These are phyloP conservation scores for Ernsta delagoae DNA, from an alignment of 2,888 invertebrate genomes.

Conservation along the genomic window DNA sequence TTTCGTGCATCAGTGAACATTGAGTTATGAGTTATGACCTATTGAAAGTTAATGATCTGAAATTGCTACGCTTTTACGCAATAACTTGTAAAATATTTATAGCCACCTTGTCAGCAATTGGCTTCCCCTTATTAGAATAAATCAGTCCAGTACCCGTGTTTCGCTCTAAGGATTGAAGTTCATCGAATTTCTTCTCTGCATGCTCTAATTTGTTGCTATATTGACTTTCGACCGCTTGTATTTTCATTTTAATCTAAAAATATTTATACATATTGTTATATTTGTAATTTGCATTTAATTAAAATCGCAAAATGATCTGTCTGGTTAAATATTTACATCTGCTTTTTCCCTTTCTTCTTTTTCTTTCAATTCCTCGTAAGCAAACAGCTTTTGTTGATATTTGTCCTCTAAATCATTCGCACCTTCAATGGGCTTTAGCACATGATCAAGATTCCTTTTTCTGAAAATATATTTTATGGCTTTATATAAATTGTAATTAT, in stretches of 20 bases:
- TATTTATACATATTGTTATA: background rate
- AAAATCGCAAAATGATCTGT: too few species aligned
- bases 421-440: slow-evolving; percentile 68
- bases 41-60: too few species aligned
- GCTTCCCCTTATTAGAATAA: slow-evolving; percentile 77
- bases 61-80: too few species aligned
- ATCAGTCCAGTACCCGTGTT: slow-evolving; percentile 72
- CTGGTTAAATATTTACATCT: slow-evolving; percentile 54
- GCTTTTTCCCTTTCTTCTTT: slow-evolving; percentile 67
- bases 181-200: slow-evolving; percentile 64
- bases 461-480: slow-evolving; percentile 46
- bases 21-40: too few species aligned
- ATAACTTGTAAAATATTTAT: too few species aligned
- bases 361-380: slow-evolving; percentile 68
- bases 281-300: too few species aligned
- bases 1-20: too few species aligned
- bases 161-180: slow-evolving; percentile 64
- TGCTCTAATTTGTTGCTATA: slow-evolving; percentile 55
- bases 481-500: too few species aligned
- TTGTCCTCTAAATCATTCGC: slow-evolving; percentile 74
- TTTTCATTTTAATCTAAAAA: slow-evolving; percentile 64
- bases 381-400: slow-evolving; percentile 65
- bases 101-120: slow-evolving; percentile 75
- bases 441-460: slow-evolving; percentile 76
- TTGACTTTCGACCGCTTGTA: slow-evolving; percentile 58